phyloP scores from a whole-genome alignment of 2,113 vertebrate species.

The Melanerpes formicivorus region DNA sequence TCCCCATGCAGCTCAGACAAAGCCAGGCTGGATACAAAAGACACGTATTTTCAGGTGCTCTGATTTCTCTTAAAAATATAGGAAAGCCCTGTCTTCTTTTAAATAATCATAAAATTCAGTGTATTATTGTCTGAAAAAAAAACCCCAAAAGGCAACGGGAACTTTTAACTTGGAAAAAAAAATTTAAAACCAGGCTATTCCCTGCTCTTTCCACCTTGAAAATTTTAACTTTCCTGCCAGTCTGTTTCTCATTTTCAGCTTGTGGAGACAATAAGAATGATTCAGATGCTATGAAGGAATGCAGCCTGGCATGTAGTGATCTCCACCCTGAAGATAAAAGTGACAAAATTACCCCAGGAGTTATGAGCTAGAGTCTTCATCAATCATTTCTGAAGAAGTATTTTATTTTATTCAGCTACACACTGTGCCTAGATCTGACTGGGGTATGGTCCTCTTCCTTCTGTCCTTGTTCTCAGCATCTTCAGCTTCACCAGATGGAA shows the following conservation, averaged over 20 bases:
- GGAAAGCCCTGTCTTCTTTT: background rate
- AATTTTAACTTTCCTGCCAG: conserved; percentile 60
- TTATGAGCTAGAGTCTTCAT: conserved; percentile 47
- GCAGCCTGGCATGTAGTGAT: conserved; percentile 49
- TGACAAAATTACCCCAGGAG: conserved; percentile 47
- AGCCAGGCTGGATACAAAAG: background rate
- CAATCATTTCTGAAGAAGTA: conserved; percentile 47
- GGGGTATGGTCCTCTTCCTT: conserved; percentile 13
- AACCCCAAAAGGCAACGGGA: conserved; percentile 5
- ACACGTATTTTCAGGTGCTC: conserved; percentile 1
- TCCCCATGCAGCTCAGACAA: background rate
- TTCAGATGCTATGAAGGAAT: conserved; percentile 68
- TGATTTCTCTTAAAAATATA: conserved; percentile 17
- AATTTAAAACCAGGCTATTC: background rate
- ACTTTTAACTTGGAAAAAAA: background rate
- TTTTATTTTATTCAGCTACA: conserved; percentile 6
- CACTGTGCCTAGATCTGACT: background rate
- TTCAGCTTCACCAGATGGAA: conserved; percentile 39
- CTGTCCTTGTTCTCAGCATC: conserved; percentile 6
- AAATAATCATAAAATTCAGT: background rate
- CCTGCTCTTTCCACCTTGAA: conserved; percentile 37
- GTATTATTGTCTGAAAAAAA: background rate
- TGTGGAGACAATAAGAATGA: conserved; percentile 64
- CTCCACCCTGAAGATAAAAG: conserved; percentile 49
- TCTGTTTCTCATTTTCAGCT: conserved; percentile 67